A percentile compares a stretch with the other conserved stretches of the same genome.
Evolutionary conservation across 2,797 vertebrate genomes (phyloP).

Genomic region (Gorsachius magnificus): DNA sequence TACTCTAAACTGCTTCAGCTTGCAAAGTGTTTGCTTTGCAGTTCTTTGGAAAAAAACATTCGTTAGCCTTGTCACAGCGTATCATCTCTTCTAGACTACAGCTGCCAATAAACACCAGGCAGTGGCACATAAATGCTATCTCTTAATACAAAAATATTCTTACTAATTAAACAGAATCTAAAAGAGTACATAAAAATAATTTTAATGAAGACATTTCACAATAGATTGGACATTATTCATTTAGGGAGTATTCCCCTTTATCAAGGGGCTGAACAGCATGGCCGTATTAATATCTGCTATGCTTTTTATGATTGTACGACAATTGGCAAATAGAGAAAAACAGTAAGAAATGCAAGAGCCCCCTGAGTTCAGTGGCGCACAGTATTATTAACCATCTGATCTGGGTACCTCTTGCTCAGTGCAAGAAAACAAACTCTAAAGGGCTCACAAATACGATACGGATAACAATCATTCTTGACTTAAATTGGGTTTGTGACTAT

Average conservation of each 20-base stretch:
- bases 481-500: background rate
- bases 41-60: background rate
- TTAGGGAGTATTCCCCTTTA: background rate
- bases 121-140: background rate
- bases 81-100: background rate
- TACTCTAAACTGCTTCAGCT: background rate
- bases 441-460: fast-evolving
- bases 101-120: background rate
- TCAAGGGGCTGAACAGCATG: background rate
- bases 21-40: background rate
- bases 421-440: background rate
- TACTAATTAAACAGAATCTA: background rate
- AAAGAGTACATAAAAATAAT: background rate
- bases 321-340: background rate
- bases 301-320: background rate
- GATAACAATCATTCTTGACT: background rate
- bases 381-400: background rate
- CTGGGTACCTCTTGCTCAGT: background rate
- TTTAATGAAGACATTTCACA: background rate
- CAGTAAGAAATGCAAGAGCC: background rate
- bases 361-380: background rate
- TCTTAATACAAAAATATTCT: background rate
- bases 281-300: background rate
- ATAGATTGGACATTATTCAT: background rate
- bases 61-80: background rate